A percentile compares a stretch with the other conserved stretches of the same genome.
Conservation (phyloP, 2,888 invertebrate species). For the Galerucella pusilla region DNA sequence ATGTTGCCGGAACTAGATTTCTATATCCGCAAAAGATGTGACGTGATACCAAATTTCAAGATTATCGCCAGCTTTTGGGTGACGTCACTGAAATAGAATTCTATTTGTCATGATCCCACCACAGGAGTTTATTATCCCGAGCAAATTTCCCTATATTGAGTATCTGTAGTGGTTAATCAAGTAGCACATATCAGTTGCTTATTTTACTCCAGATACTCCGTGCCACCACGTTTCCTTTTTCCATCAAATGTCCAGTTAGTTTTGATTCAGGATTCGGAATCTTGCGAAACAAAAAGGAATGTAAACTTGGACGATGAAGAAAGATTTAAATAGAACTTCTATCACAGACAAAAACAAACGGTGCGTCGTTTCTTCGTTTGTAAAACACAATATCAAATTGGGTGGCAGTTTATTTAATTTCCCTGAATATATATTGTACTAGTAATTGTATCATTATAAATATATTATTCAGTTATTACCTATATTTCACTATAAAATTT, state of each 20-base stretch:
- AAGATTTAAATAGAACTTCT: conserved; percentile 56
- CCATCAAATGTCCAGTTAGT: not conserved
- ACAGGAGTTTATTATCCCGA: too few species aligned
- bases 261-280: not conserved
- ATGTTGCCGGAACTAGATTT: too few species aligned
- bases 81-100: too few species aligned
- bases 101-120: too few species aligned
- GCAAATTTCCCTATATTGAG: too few species aligned
- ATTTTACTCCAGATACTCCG: too few species aligned
- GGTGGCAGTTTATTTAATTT: conserved; percentile 5
- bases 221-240: too few species aligned
- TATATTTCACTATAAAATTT: not conserved
- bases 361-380: conserved; percentile 50
- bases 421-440: not conserved
- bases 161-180: too few species aligned
- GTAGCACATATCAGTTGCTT: too few species aligned
- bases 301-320: conserved; percentile 54
- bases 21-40: too few species aligned
- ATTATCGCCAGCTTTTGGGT: too few species aligned
- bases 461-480: not conserved
- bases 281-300: conserved; percentile 50
- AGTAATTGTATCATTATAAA: not conserved
- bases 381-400: not conserved
- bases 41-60: too few species aligned
- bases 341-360: conserved; percentile 57